Conservation (phyloP, 1,140 invertebrate genomes). For the Sycophila sp. region DNA sequence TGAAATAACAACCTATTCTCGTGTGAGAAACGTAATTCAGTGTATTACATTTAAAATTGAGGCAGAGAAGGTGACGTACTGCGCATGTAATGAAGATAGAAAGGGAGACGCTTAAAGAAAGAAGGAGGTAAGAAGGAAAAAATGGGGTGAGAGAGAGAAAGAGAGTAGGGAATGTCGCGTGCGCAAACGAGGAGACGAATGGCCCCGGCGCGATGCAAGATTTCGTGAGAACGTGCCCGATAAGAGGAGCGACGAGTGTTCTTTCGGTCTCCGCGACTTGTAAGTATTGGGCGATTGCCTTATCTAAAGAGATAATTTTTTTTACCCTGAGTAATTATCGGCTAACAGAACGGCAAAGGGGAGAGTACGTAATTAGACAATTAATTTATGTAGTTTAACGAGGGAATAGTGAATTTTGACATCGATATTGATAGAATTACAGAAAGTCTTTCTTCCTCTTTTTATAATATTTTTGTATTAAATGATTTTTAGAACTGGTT, state of each 20-base stretch:
- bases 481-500: no score
- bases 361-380: background rate
- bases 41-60: no score
- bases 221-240: slow-evolving; percentile 21
- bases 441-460: no score
- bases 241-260: slow-evolving; percentile 41
- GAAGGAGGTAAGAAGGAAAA: background rate
- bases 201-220: background rate
- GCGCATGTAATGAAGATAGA: no score
- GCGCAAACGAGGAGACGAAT: background rate
- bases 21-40: no score
- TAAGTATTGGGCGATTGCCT: slow-evolving; percentile 28
- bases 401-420: no score
- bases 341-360: background rate
- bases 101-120: background rate
- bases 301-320: background rate
- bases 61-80: no score
- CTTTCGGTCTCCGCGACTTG: slow-evolving; percentile 25
- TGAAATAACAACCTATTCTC: no score
- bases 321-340: background rate
- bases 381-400: no score
- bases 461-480: no score
- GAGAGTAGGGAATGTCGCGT: background rate
- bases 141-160: background rate
- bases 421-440: no score